Evolutionary conservation across 2,888 invertebrate genomes (phyloP).

Genomic region (Galerucella calmariensis): DNA sequence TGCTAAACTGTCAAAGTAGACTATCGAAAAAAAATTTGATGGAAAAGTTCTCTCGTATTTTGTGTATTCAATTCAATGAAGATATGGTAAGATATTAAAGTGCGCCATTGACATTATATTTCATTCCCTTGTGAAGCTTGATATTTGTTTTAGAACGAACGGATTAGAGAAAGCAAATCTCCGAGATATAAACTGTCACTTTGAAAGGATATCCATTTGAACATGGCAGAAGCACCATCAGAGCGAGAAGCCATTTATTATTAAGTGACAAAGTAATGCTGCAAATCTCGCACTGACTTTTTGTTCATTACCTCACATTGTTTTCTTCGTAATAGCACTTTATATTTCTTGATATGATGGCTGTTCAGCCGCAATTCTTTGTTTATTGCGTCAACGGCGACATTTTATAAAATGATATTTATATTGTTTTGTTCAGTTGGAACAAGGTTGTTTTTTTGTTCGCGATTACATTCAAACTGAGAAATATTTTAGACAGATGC

Average conservation of each 20-base stretch:
- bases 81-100: not conserved
- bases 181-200: conserved; percentile 36
- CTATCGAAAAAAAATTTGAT: too few relatives aligned
- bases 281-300: conserved; percentile 37
- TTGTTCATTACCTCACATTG: conserved; percentile 40
- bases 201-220: conserved; percentile 35
- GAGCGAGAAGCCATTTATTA: conserved; percentile 38
- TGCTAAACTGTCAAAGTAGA: too few relatives aligned
- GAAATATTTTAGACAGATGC: not conserved
- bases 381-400: conserved; percentile 27
- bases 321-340: conserved; percentile 34
- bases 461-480: not conserved
- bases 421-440: conserved; percentile 14
- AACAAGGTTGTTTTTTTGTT: conserved; percentile 6
- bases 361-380: conserved; percentile 30
- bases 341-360: conserved; percentile 32
- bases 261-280: conserved; percentile 37
- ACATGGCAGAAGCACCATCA: conserved; percentile 29
- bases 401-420: conserved; percentile 31
- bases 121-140: conserved; percentile 7
- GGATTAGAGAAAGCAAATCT: conserved; percentile 36
- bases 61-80: not conserved
- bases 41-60: too few relatives aligned
- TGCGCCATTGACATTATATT: conserved; percentile 6
- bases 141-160: conserved; percentile 31